Conservation (phyloP, 2,797 vertebrate species). For the Leptatherina wallacei region DNA sequence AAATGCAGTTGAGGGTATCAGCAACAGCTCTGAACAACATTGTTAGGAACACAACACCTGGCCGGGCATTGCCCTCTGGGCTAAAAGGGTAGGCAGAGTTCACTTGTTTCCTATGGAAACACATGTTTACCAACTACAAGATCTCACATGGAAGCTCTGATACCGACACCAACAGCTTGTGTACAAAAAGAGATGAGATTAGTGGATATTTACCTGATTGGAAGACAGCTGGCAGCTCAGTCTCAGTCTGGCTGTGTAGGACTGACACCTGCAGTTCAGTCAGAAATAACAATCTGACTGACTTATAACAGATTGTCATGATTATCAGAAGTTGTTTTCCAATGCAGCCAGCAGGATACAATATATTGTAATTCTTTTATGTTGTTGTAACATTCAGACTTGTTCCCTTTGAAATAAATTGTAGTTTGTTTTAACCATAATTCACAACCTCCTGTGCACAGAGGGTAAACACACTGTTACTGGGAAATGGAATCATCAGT, state of each 20-base stretch:
- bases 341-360: background rate
- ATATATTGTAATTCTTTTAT: background rate
- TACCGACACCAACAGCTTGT: background rate
- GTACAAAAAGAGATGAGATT: too few species aligned
- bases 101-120: background rate
- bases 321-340: background rate
- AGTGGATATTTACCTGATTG: too few species aligned
- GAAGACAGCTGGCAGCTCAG: too few species aligned
- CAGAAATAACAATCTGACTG: too few species aligned
- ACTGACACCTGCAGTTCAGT: too few species aligned
- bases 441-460: too few species aligned
- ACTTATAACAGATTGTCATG: background rate
- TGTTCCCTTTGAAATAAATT: too few species aligned
- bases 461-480: too few species aligned
- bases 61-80: background rate
- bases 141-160: background rate
- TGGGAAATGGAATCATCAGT: background rate
- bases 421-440: too few species aligned
- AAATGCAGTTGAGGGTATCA: too few species aligned
- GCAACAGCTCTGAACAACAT: background rate
- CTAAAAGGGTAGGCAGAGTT: background rate
- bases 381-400: background rate
- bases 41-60: background rate
- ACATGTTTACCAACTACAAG: background rate
- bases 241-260: too few species aligned